Conservation (phyloP, 2,888 invertebrate species). For the Oxyteleia sp. region DNA sequence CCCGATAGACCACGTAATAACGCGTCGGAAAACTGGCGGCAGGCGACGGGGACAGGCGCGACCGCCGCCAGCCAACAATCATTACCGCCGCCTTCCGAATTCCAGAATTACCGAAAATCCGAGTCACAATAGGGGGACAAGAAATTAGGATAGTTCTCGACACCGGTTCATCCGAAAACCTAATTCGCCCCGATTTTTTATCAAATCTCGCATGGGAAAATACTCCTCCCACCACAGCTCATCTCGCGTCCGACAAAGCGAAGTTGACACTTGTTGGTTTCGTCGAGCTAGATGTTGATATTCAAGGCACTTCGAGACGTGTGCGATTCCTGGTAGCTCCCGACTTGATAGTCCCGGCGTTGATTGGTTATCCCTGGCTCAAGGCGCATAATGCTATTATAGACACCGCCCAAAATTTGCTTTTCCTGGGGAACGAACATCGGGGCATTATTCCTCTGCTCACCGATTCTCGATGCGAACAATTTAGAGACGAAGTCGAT, state of each 20-base stretch:
- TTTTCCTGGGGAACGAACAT: constrained; percentile 12
- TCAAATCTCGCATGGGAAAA: not conserved
- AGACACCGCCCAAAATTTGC: constrained; percentile 12
- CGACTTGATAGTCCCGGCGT: not conserved
- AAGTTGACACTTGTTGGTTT: constrained; percentile 4
- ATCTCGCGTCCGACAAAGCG: not conserved
- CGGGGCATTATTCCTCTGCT: constrained; percentile 1
- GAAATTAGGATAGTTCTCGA: constrained; percentile 7
- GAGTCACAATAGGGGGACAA: not conserved
- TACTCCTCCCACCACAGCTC: not conserved
- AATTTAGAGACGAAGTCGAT: not conserved
- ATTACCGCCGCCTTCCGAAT: not conserved
- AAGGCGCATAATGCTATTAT: constrained; percentile 5
- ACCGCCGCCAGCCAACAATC: constrained; percentile 5
- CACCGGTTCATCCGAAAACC: constrained; percentile 19
- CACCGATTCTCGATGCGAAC: not conserved
- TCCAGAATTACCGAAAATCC: not conserved
- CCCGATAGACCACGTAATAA: not conserved
- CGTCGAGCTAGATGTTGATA: not conserved
- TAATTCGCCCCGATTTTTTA: constrained; percentile 18
- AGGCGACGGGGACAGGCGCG: not conserved
- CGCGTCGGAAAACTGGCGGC: constrained; percentile 22
- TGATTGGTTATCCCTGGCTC: constrained; percentile 23
- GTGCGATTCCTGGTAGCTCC: constrained; percentile 20
- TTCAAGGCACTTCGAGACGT: constrained; percentile 23